phyloP scores from a whole-genome alignment of 2,113 vertebrate species.

The Toxostoma redivivum region DNA sequence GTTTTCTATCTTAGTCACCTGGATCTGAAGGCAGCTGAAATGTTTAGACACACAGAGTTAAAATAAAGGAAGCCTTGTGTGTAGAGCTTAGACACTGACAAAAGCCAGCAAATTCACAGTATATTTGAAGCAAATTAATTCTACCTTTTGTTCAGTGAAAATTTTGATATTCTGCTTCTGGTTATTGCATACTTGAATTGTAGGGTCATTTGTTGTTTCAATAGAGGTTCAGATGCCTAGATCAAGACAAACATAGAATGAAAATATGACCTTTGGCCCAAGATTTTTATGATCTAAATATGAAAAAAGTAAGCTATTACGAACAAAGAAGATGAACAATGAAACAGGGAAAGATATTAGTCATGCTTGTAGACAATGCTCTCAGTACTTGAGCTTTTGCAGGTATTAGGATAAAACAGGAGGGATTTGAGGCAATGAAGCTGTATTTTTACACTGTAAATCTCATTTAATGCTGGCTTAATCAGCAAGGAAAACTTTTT shows the following conservation, averaged over 20 bases:
- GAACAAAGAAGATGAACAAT: not conserved
- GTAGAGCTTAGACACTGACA: not conserved
- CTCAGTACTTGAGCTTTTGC: not conserved
- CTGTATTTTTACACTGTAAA: not conserved
- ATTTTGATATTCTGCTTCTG: not conserved
- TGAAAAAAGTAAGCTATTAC: not conserved
- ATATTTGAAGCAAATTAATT: not conserved
- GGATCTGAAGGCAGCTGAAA: not conserved
- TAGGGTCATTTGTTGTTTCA: not conserved
- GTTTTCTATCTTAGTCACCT: not conserved
- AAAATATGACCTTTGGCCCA: not conserved
- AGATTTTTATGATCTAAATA: not conserved
- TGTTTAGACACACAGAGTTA: not conserved
- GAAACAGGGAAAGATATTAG: not conserved
- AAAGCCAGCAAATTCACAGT: not conserved
- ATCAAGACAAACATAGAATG: not conserved
- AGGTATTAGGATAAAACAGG: not conserved
- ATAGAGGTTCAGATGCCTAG: not conserved
- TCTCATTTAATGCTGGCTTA: not conserved
- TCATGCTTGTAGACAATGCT: not conserved
- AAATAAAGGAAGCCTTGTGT: not conserved
- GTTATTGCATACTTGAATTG: not conserved
- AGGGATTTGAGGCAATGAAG: not conserved
- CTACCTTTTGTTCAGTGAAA: not conserved
- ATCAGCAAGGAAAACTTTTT: not conserved